Base-by-base conservation (phyloP, 2,113 vertebrate genomes). In the Xerus inauris region DNA sequence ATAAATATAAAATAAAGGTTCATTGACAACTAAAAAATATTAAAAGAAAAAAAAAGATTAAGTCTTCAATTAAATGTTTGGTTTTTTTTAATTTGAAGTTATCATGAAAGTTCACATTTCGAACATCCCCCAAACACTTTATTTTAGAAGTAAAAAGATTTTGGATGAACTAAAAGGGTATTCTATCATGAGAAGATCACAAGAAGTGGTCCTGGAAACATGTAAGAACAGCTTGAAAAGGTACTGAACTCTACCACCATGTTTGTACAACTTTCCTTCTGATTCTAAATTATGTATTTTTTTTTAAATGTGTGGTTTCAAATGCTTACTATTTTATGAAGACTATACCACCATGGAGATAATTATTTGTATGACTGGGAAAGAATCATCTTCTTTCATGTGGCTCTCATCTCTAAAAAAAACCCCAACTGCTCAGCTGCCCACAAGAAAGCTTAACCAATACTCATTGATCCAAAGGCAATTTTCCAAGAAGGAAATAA, bases 401-500 rank as follows among this genome's bases (percentile, higher is more conserved):
- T 83, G 87, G 49, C 51, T 84, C 72, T 83, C 84, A 84, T 26
- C 47, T 88, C 86, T 82, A 89, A 95, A 97, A 95, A 73, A n/a
- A n/a, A n/a, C n/a, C n/a, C 40, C 49, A 89, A 81, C 35, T 59
- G 71, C 51, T 69, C 57, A 79, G 86, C 45, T 73, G 45, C 96
- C 88, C 69, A 57, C 47, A 93, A 80, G 42, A 90, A 51, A 90
- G 71, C 57, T 81, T 87, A 95, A 94, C 64, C 64, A 95, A 95
- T 65, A 80, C 35, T 77, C 45, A 87, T 2, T 24, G 38, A 94
- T 75, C 28, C 51, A 49, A 72, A 13, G 47, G 59, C 72, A 95
- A 90, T 59, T 94, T 96, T 42, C 93, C 45, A 75, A 95, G 73
- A 91, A 77, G 32, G n/a, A 94, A 94, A 95, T 69, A 72, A 94